Evolutionary conservation across 2,888 invertebrate species (phyloP).

Genomic region (Noctuana brunneofusca): DNA sequence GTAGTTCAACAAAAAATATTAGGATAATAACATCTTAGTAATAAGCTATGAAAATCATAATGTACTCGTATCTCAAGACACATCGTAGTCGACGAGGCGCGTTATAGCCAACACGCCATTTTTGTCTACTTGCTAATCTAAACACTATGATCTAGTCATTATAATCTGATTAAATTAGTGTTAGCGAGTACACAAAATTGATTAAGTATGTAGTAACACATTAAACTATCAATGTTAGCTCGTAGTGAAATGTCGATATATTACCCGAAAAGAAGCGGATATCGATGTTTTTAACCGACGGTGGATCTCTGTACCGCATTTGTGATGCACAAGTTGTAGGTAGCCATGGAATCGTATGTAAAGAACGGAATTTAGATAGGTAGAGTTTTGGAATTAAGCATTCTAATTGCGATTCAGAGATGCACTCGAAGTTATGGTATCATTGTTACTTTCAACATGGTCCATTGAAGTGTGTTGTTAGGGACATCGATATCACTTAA

Average conservation of each 20-base stretch:
- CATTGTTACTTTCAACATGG: slow-evolving; percentile 48
- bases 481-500: slow-evolving; percentile 45
- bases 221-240: slow-evolving; percentile 41
- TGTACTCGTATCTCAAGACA: slow-evolving; percentile 23
- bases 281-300: slow-evolving; percentile 42
- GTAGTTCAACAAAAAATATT: slow-evolving; percentile 36
- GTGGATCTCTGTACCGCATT: slow-evolving; percentile 53
- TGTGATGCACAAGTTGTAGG: slow-evolving; percentile 34
- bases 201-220: slow-evolving; percentile 3
- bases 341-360: slow-evolving; percentile 40
- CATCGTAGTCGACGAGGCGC: slow-evolving; percentile 42
- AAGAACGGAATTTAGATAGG: slow-evolving; percentile 44
- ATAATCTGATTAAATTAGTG: slow-evolving; percentile 15
- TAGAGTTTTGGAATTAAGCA: slow-evolving; percentile 43
- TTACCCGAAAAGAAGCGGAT: slow-evolving; percentile 13
- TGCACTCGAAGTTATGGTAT: slow-evolving; percentile 37
- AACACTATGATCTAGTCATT: slow-evolving; percentile 41
- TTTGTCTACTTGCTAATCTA: slow-evolving; percentile 53
- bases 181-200: slow-evolving; percentile 47
- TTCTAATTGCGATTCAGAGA: slow-evolving; percentile 51
- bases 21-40: slow-evolving; percentile 18
- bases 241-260: slow-evolving; percentile 46
- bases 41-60: slow-evolving; percentile 16
- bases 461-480: slow-evolving; percentile 42
- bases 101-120: slow-evolving; percentile 50